These are phyloP conservation scores for Garra rufa DNA, from an alignment of 2,113 vertebrate species.

Conservation along the genomic window DNA sequence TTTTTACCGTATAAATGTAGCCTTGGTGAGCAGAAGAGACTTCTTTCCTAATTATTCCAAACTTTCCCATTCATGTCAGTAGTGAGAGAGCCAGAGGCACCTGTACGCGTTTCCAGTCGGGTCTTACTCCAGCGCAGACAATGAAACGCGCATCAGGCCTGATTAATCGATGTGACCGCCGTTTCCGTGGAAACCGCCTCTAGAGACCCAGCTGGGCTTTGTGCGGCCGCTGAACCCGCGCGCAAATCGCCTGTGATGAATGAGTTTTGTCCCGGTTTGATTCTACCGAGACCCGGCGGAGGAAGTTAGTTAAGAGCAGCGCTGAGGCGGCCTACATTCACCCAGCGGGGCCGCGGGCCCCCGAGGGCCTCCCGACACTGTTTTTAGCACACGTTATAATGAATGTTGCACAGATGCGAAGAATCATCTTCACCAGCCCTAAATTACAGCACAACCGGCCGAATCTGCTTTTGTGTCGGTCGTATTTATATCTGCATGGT, in stretches of 20 bases:
- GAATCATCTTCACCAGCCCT: not conserved
- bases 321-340: conserved; percentile 21
- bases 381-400: conserved; percentile 18
- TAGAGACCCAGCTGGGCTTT: conserved; percentile 4
- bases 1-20: too few relatives aligned
- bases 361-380: conserved; percentile 10
- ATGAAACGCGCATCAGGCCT: not conserved
- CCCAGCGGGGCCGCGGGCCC: conserved; percentile 23
- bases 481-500: not conserved
- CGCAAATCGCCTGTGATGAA: conserved; percentile 40
- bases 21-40: not conserved
- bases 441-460: not conserved
- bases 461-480: not conserved
- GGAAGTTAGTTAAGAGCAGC: conserved; percentile 27
- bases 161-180: conserved; percentile 47
- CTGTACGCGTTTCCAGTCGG: not conserved
- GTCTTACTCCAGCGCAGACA: not conserved
- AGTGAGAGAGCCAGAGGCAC: not conserved
- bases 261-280: conserved; percentile 27
- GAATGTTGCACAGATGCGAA: conserved; percentile 2
- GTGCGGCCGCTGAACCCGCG: not conserved
- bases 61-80: not conserved
- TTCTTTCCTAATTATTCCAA: not conserved
- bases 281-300: conserved; percentile 36
- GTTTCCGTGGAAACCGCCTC: conserved; percentile 37